Evolutionary conservation across 2,797 vertebrate genomes (phyloP), one percentile per base, ranked within the genome.

Genomic region (Diglossa cyanea): DNA sequence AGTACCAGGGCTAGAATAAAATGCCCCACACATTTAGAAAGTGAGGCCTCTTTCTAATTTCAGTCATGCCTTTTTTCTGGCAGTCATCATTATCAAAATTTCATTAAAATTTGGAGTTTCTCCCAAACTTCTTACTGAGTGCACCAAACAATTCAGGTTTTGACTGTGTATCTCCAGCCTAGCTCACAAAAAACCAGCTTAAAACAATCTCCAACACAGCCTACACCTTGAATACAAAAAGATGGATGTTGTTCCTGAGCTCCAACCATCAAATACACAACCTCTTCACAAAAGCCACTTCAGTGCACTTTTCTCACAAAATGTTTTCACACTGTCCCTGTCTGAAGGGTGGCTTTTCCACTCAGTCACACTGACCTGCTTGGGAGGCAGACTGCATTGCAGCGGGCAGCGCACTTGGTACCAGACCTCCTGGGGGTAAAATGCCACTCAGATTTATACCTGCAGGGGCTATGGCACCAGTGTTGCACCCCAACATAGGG

Each of bases 371-470:
- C 98, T 98, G 93, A 99, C 99, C 99, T 96, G 98, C 98, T 98
- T 98, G 99, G 91, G 98, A 98, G 92, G 99, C 95, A 86, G 99
- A 98, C 90, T 99, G 99, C 98, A 99, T 98, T 95, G 98, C 97
- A 95, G 97, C 94, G 12, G 99, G 98, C 92, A 98, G 95, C 18
- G 98, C 87, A 92, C 96, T 96, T 91, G 98, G 97, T 98, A 99
- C 98, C 96, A 99, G 98, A 74, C 98, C 98, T 96, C 98, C 99
- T 95, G 99, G 97, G 53, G 99, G 99, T 96, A 99, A 98, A 97
- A 99, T 98, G 97, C 99, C 98, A 96, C 99, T 98, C 95, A 99
- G 97, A 96, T 98, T 99, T 96, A 99, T 98, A 94, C 99, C 98
- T 89, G 98, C 94, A 95, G 98, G 97, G 88, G 98, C 96, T 95